These are phyloP conservation scores for Acridotheres tristis DNA, from an alignment of 2,797 vertebrate genomes.

Conservation along the genomic window DNA sequence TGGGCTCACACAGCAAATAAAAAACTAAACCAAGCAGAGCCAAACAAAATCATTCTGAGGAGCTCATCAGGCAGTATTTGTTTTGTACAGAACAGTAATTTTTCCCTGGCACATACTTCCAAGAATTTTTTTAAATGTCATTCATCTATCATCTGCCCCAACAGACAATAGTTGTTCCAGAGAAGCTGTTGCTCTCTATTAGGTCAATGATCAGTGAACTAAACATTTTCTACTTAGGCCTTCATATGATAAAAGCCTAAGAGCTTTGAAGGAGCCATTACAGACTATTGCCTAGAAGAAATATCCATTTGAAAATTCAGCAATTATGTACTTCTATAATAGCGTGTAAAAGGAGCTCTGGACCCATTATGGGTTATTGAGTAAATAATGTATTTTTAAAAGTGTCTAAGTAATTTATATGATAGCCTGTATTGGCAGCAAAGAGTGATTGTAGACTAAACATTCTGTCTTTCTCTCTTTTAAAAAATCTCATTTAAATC, in stretches of 20 bases:
- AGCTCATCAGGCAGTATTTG: constrained; percentile 42
- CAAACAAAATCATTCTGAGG: constrained; percentile 7
- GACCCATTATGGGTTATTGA: constrained; percentile 78
- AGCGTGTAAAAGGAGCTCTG: constrained; percentile 73
- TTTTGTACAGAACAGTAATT: constrained; percentile 52
- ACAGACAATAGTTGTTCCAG: constrained; percentile 56
- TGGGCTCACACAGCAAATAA: not conserved
- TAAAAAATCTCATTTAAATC: constrained; percentile 67
- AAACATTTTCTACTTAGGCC: constrained; percentile 76
- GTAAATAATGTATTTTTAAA: constrained; percentile 79
- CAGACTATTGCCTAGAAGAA: constrained; percentile 75
- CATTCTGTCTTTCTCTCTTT: constrained; percentile 65
- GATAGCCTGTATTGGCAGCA: constrained; percentile 70
- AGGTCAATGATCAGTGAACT: constrained; percentile 75
- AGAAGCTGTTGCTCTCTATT: constrained; percentile 71
- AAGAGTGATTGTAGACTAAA: constrained; percentile 68
- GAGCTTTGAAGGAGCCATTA: constrained; percentile 79
- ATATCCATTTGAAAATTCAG: constrained; percentile 74
- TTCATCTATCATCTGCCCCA: constrained; percentile 59
- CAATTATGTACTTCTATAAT: constrained; percentile 77
- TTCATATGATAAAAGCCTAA: constrained; percentile 76
- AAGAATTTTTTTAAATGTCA: constrained; percentile 52
- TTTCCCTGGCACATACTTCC: constrained; percentile 57
- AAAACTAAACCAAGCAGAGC: constrained; percentile 7
- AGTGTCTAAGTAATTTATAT: constrained; percentile 77